These are phyloP conservation scores for Vanessa cardui DNA, from an alignment of 2,888 invertebrate genomes.

Conservation along the genomic window DNA sequence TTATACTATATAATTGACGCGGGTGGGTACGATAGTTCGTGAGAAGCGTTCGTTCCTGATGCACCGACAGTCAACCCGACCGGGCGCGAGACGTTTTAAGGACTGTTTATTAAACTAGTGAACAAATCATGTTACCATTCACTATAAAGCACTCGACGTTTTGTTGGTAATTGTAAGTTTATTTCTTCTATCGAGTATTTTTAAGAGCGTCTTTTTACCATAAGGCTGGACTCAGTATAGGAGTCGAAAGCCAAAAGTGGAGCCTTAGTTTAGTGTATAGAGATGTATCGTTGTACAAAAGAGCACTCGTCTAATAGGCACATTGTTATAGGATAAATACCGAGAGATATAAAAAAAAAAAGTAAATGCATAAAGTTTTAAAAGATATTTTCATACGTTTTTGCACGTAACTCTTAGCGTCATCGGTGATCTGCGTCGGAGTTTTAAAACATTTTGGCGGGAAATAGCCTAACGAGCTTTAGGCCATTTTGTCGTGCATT, in stretches of 20 bases:
- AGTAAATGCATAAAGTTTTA: slow-evolving; percentile 74
- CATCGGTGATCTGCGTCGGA: slow-evolving; percentile 59
- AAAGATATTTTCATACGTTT: slow-evolving; percentile 82
- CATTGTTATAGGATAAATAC: slow-evolving; percentile 76
- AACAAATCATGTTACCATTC: slow-evolving; percentile 81
- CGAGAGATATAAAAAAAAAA: slow-evolving; percentile 74
- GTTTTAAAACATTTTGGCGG: slow-evolving; percentile 61
- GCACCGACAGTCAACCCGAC: slow-evolving; percentile 17
- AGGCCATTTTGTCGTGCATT: slow-evolving; percentile 37
- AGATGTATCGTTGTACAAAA: slow-evolving; percentile 77
- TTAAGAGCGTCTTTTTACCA: slow-evolving; percentile 52
- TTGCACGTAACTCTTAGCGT: slow-evolving; percentile 75
- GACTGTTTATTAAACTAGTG: slow-evolving; percentile 57
- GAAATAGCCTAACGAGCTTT: slow-evolving; percentile 49
- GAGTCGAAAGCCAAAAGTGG: slow-evolving; percentile 46
- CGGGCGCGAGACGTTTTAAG: slow-evolving; percentile 20
- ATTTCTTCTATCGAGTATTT: slow-evolving; percentile 58
- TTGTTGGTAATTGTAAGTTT: slow-evolving; percentile 67
- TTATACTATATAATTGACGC: slow-evolving; percentile 33
- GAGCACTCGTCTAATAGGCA: slow-evolving; percentile 75
- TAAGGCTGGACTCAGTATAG: slow-evolving; percentile 43
- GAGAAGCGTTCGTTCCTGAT: slow-evolving; percentile 41
- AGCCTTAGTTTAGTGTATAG: slow-evolving; percentile 67
- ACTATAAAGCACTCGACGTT: slow-evolving; percentile 72
- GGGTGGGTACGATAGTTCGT: slow-evolving; percentile 1